Base-by-base conservation (phyloP, 2,113 vertebrate species). In the Leptobrachium ailaonicum region DNA sequence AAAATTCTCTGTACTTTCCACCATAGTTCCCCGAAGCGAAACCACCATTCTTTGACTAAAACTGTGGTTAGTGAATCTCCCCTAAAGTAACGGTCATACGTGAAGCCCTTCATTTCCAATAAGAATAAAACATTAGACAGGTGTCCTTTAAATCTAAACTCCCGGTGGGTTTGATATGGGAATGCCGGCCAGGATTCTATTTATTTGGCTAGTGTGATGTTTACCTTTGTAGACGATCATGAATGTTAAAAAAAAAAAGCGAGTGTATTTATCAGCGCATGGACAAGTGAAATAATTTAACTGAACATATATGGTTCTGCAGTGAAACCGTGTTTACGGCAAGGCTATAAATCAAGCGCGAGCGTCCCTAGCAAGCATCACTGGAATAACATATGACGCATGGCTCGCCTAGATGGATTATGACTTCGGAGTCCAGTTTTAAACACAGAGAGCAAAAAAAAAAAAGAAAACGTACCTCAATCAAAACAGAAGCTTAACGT, bases 331-430 rank as follows among this genome's bases (percentile, higher is more conserved):
- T 77, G 75, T 77, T 77, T 77, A 60, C 60, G 42, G 54, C 53
- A 13, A 9, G 53, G 10, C 66, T 54, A 77, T 77, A 77, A 77
- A 77, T 77, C 75, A 69, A 11, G 53, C 5, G 54, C 11, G 2
- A 42, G 53, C 53, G 53, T 70, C 41, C 41, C 10, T 58, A 44
- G 75, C 41, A 40, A 77, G 53, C 45, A 4, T 13, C 42, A 41
- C 10, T 56, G 54, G 53, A 77, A 77, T 60, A 70, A 70, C 75
- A 70, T 66, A 77, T 77, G 53, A 77, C 75, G 75, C 75, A 77
- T 40, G 54, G 42, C 43, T 32, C 54, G 41, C 40, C 58, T 42
- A 58, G 58, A 77, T 53, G 44, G 75, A 77, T 77, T 69, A 77
- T 54, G 50, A 40, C 40, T 77, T 77, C 32, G 32, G 53, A 42